phyloP scores from a whole-genome alignment of 2,797 vertebrate genomes.

The Microhierax caerulescens region DNA sequence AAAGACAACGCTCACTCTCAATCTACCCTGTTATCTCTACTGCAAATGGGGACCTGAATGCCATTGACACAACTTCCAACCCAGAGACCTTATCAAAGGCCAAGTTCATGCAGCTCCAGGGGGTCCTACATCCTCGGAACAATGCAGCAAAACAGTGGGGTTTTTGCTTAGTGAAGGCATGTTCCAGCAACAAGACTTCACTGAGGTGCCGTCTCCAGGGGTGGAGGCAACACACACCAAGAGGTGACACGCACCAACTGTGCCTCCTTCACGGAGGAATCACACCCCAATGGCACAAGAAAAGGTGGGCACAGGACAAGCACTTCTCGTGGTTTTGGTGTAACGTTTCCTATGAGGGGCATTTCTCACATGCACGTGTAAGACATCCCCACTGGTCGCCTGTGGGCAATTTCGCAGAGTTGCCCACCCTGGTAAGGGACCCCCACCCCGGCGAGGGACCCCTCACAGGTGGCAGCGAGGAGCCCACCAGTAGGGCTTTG shows the following conservation, averaged over 20 bases:
- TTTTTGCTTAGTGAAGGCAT: neutral
- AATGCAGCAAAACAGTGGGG: accelerated
- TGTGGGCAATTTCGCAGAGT: neutral
- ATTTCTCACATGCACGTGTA: accelerated
- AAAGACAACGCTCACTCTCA: neutral
- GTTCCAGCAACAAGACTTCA: neutral
- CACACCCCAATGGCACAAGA: accelerated
- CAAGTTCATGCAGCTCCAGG: neutral
- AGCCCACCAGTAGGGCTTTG: accelerated
- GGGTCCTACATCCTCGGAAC: accelerated
- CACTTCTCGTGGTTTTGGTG: accelerated
- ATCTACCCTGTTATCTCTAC: accelerated
- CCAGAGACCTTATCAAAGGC: neutral
- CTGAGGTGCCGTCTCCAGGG: neutral
- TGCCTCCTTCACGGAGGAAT: accelerated
- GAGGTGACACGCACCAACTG: neutral
- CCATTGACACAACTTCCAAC: neutral
- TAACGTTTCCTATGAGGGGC: accelerated
- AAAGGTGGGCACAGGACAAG: accelerated
- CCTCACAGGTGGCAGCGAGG: accelerated
- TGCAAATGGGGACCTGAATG: neutral
- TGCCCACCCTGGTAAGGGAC: accelerated
- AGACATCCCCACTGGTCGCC: accelerated
- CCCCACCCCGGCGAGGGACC: neutral
- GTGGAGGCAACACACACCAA: neutral